These are phyloP conservation scores for Solenodon paradoxus DNA, from an alignment of 2,113 vertebrate species.

Conservation along the genomic window DNA sequence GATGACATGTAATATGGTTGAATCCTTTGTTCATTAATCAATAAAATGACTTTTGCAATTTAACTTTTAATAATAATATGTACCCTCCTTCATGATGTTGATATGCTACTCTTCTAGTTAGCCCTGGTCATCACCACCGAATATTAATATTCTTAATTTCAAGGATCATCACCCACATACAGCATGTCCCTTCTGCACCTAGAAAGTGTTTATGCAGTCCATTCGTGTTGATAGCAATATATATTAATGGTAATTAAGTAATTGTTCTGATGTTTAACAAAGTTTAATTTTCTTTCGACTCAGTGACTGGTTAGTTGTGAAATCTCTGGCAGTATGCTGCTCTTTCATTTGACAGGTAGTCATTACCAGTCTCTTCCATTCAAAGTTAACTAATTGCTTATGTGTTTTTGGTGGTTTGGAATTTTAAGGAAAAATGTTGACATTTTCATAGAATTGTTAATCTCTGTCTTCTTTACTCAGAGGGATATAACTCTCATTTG, in stretches of 20 bases:
- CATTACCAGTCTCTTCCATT: background rate
- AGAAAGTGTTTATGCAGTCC: background rate
- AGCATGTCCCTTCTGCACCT: background rate
- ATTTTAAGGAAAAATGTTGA: conserved; percentile 6
- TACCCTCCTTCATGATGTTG: background rate
- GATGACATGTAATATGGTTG: background rate
- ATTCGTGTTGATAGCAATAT: background rate
- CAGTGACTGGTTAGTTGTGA: conserved; percentile 35
- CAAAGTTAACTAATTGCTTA: background rate
- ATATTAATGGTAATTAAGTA: conserved; percentile 39
- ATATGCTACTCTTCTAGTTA: background rate
- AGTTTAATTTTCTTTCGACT: conserved; percentile 55
- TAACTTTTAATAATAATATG: background rate
- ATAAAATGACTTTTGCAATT: background rate
- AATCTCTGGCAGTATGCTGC: background rate
- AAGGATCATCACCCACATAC: conserved; percentile 66
- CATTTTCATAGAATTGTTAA: background rate
- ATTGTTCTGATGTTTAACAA: background rate
- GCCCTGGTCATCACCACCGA: conserved; percentile 36
- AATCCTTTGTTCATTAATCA: background rate
- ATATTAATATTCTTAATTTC: conserved; percentile 77
- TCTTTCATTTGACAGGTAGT: conserved; percentile 4
- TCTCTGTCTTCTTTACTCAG: background rate
- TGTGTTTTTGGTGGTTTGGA: conserved; percentile 34
- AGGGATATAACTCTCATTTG: background rate